Percentiles rank a stretch among this genome's conserved stretches.
These are phyloP conservation scores for Aphidius colemani DNA, from an alignment of 2,888 invertebrate species.

Conservation along the genomic window DNA sequence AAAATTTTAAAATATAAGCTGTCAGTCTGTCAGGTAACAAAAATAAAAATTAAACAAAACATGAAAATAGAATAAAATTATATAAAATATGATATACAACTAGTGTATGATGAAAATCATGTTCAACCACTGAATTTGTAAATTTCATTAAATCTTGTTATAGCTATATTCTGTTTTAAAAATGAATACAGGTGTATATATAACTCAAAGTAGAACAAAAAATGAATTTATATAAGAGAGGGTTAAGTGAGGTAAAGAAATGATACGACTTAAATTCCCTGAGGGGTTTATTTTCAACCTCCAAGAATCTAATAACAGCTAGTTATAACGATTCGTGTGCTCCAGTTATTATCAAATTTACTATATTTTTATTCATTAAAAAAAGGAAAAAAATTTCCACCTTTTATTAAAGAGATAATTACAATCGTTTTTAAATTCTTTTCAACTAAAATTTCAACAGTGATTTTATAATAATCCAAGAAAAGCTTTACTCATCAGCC, in stretches of 20 bases:
- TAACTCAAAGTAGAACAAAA: not conserved
- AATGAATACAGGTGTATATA: no score
- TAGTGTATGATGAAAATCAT: not conserved
- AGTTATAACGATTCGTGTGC: constrained; percentile 5
- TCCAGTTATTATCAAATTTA: constrained; percentile 11
- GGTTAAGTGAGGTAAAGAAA: not conserved
- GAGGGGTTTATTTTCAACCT: constrained; percentile 2
- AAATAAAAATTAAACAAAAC: not conserved
- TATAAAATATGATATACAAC: no score
- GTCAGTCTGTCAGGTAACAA: no score
- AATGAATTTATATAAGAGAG: not conserved
- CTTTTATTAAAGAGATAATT: not conserved
- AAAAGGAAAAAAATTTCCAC: no score
- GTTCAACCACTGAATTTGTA: constrained; percentile 16
- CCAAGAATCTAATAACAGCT: constrained; percentile 11
- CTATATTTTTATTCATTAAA: not conserved
- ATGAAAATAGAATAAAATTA: not conserved
- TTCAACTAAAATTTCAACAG: not conserved
- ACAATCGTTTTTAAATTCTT: not conserved
- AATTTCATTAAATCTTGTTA: constrained; percentile 9
- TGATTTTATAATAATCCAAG: not conserved
- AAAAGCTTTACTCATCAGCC: no score
- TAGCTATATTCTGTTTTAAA: not conserved
- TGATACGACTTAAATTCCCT: not conserved
- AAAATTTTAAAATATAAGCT: no score